Evolutionary conservation across 2,113 vertebrate species (phyloP).

Genomic region (Tamias sibiricus): DNA sequence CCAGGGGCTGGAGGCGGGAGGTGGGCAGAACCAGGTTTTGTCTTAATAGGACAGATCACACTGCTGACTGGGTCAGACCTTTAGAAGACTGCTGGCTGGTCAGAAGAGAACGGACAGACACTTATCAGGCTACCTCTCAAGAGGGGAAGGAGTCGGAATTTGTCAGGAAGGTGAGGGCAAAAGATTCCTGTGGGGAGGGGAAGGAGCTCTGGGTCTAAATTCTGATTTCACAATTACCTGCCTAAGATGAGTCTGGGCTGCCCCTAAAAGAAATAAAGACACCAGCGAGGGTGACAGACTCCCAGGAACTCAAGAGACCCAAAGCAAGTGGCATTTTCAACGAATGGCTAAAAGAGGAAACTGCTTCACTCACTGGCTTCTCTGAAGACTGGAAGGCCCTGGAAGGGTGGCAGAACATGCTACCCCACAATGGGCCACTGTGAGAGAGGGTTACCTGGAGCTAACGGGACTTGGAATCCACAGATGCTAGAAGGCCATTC

Average conservation of each 20-base stretch:
- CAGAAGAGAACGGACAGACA: not conserved
- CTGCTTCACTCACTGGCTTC: too few relatives aligned
- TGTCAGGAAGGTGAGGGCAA: not conserved
- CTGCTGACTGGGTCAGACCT: not conserved
- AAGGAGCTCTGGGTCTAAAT: not conserved
- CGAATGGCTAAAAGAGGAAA: not conserved
- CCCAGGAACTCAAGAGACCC: not conserved
- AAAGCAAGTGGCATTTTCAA: not conserved
- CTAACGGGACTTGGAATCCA: not conserved
- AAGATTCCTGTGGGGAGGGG: not conserved
- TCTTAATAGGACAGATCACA: not conserved
- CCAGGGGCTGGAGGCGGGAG: too few relatives aligned
- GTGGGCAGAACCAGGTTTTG: not conserved
- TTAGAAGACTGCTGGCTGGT: not conserved
- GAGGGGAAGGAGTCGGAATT: too few relatives aligned
- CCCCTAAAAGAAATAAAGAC: not conserved
- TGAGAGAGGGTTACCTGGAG: not conserved
- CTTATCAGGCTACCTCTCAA: not conserved
- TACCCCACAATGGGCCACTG: not conserved
- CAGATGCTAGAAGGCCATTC: too few relatives aligned
- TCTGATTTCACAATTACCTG: not conserved
- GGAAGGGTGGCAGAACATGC: not conserved
- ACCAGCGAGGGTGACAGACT: not conserved
- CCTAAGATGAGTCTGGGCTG: not conserved
- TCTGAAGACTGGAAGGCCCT: too few relatives aligned